A percentile compares a stretch with the other conserved stretches of the same genome.
phyloP scores from a whole-genome alignment of 2,888 invertebrate genomes.

The Vesta saturnalis region DNA sequence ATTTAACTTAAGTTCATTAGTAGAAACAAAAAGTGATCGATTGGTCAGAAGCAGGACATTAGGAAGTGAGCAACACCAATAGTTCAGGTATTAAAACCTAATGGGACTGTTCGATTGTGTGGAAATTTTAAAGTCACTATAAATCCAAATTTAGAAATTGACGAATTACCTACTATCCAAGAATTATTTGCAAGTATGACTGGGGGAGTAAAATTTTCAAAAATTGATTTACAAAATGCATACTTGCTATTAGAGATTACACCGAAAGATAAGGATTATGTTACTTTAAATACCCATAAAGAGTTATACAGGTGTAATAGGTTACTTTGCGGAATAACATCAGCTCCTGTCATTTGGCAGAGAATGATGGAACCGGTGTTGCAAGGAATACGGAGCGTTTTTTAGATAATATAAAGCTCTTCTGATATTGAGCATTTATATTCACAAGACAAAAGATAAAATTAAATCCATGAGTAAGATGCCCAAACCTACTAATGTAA shows the following conservation, averaged over 20 bases:
- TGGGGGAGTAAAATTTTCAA: constrained; percentile 48
- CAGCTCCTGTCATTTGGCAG: constrained; percentile 3
- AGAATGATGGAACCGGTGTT: neutral
- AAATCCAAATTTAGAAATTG: constrained; percentile 45
- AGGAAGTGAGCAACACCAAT: too few species aligned
- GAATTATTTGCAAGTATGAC: constrained; percentile 41
- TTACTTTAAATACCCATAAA: neutral
- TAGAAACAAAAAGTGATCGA: too few species aligned
- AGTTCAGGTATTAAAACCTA: constrained; percentile 51
- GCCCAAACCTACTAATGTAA: neutral
- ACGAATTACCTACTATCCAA: constrained; percentile 42
- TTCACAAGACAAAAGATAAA: neutral
- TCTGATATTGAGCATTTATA: too few species aligned
- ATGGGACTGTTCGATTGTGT: constrained; percentile 51
- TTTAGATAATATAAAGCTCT: neutral
- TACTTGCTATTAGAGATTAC: constrained; percentile 48
- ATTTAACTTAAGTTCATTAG: too few species aligned
- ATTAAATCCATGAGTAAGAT: neutral
- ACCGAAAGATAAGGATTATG: neutral
- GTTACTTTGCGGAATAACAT: neutral
- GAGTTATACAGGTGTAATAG: neutral
- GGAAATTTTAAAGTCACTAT: constrained; percentile 52
- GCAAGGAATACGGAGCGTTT: neutral
- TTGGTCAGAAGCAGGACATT: too few species aligned
- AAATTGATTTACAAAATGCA: constrained; percentile 50